These are phyloP conservation scores for Xyrauchen texanus DNA, from an alignment of 2,113 vertebrate species.

Conservation along the genomic window DNA sequence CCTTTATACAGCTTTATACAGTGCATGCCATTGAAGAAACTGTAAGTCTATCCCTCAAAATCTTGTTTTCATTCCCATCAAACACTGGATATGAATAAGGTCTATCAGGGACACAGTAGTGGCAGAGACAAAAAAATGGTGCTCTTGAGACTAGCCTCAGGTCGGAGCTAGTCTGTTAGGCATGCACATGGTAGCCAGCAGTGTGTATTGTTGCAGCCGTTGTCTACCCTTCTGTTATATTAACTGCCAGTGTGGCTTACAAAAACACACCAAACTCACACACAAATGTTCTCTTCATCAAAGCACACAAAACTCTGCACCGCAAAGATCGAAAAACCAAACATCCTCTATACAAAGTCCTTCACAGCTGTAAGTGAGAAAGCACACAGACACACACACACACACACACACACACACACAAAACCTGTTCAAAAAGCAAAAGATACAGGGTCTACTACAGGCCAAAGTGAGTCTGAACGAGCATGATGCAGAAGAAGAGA, in stretches of 20 bases:
- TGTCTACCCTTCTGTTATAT: not conserved
- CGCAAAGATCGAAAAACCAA: slow-evolving; percentile 29
- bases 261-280: slow-evolving; percentile 39
- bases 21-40: too few relatives aligned
- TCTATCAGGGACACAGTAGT: not conserved
- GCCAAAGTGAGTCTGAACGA: not conserved
- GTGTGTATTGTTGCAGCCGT: not conserved
- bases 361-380: slow-evolving; percentile 19
- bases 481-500: not conserved
- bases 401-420: not conserved
- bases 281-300: not conserved
- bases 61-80: too few relatives aligned
- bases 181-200: not conserved
- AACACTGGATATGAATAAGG: too few relatives aligned
- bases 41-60: too few relatives aligned
- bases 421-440: slow-evolving; percentile 19
- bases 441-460: not conserved
- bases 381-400: slow-evolving; percentile 26
- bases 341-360: slow-evolving; percentile 37
- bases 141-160: not conserved
- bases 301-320: not conserved
- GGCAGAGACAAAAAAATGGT: not conserved
- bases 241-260: slow-evolving; percentile 16
- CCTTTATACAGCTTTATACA: too few relatives aligned
- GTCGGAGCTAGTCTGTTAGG: not conserved